Evolutionary conservation across 2,888 invertebrate species (phyloP).

Genomic region (Caradrina clavipalpis): DNA sequence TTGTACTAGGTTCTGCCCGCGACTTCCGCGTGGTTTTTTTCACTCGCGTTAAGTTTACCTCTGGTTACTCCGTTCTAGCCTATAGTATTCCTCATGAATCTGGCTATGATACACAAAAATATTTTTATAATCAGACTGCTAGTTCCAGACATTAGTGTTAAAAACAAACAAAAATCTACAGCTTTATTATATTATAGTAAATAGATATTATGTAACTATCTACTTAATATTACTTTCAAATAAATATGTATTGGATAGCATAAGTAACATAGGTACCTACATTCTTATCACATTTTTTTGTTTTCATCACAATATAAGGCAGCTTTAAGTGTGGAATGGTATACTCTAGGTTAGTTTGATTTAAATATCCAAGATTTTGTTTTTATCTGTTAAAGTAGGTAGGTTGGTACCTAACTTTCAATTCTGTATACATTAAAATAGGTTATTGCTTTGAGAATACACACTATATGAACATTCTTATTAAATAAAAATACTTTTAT

Average conservation of each 20-base stretch:
- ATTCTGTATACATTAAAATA: neutral
- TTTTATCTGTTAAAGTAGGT: conserved; percentile 13
- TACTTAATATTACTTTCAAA: conserved; percentile 16
- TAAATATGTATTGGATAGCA: conserved; percentile 32
- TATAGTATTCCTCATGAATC: too few relatives aligned
- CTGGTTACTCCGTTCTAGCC: too few relatives aligned
- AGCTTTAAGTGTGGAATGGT: conserved; percentile 56
- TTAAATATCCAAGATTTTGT: conserved; percentile 1
- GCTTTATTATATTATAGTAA: too few relatives aligned
- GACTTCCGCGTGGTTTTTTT: too few relatives aligned
- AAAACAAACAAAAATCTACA: too few relatives aligned
- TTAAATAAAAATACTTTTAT: conserved; percentile 17
- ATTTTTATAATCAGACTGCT: too few relatives aligned
- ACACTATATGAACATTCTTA: conserved; percentile 17
- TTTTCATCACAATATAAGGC: conserved; percentile 61
- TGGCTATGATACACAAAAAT: too few relatives aligned
- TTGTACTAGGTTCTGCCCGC: conserved; percentile 1
- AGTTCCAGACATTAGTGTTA: too few relatives aligned
- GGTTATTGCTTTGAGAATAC: neutral
- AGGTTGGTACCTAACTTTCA: neutral
- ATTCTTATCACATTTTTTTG: conserved; percentile 41
- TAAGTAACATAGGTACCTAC: conserved; percentile 30
- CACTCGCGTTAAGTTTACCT: too few relatives aligned
- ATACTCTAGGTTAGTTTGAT: conserved; percentile 29
- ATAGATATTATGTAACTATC: conserved; percentile 20